Conservation (phyloP, 2,797 vertebrate species). For the Anguilla pacifica region DNA sequence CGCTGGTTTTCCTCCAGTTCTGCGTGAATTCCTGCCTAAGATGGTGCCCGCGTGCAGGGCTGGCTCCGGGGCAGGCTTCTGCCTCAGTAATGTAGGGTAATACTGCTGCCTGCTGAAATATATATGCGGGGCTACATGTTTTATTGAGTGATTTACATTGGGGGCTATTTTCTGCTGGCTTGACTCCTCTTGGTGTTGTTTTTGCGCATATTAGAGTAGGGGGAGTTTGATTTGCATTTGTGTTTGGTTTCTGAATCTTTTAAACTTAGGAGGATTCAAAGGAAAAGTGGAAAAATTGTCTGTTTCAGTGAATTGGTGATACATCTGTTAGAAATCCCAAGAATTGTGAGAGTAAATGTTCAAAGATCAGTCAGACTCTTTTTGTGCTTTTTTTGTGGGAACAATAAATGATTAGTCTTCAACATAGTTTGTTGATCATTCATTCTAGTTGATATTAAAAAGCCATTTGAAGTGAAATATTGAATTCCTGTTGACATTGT, state of each 20-base stretch:
- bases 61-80: slow-evolving; percentile 25
- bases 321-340: neutral
- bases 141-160: slow-evolving; percentile 58
- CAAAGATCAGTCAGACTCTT: neutral
- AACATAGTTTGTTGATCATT: neutral
- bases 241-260: neutral
- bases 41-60: slow-evolving; percentile 53
- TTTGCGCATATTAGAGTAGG: slow-evolving; percentile 37
- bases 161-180: slow-evolving; percentile 58
- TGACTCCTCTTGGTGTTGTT: slow-evolving; percentile 48
- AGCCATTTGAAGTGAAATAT: neutral
- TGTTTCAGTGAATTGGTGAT: neutral
- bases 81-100: slow-evolving; percentile 67
- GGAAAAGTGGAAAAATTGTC: neutral
- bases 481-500: slow-evolving; percentile 19
- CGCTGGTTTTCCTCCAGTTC: slow-evolving; percentile 34
- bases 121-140: slow-evolving; percentile 66
- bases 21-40: slow-evolving; percentile 43
- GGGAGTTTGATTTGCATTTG: slow-evolving; percentile 3
- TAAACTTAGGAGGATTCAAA: neutral
- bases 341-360: neutral
- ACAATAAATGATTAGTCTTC: neutral
- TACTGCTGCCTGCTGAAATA: slow-evolving; percentile 63
- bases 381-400: neutral
- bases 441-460: neutral